Evolutionary conservation across 2,797 vertebrate genomes (phyloP).

Genomic region (Hyperoplus immaculatus): DNA sequence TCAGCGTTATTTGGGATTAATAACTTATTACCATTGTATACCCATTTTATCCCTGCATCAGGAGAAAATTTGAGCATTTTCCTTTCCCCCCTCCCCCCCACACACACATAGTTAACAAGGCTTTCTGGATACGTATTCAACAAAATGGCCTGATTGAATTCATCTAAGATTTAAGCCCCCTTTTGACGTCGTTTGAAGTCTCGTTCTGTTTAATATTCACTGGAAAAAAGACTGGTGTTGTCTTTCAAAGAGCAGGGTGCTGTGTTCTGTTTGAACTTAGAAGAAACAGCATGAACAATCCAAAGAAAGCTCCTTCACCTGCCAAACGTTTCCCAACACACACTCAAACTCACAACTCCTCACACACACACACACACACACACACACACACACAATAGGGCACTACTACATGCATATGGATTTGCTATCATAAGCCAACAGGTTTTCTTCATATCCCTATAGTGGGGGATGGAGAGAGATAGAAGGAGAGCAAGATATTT

Average conservation of each 20-base stretch:
- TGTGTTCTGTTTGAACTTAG: slow-evolving; percentile 69
- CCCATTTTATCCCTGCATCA: slow-evolving; percentile 57
- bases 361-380: slow-evolving; percentile 32
- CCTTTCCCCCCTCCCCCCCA: slow-evolving; percentile 35
- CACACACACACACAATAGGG: too few relatives aligned
- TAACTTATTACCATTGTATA: slow-evolving; percentile 72
- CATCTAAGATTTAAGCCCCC: slow-evolving; percentile 79
- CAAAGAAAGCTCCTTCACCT: slow-evolving; percentile 48
- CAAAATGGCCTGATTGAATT: slow-evolving; percentile 80
- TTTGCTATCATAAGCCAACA: slow-evolving; percentile 54
- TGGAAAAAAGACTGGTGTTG: slow-evolving; percentile 47
- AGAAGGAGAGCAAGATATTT: slow-evolving; percentile 48
- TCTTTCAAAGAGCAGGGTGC: slow-evolving; percentile 61
- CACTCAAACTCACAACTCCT: not conserved
- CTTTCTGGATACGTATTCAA: slow-evolving; percentile 74
- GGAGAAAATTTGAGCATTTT: slow-evolving; percentile 75
- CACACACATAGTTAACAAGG: slow-evolving; percentile 59
- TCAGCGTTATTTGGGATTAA: slow-evolving; percentile 67
- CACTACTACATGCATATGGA: slow-evolving; percentile 12
- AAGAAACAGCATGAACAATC: slow-evolving; percentile 59
- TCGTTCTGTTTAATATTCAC: slow-evolving; percentile 80
- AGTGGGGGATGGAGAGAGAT: slow-evolving; percentile 26
- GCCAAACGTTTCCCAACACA: slow-evolving; percentile 26
- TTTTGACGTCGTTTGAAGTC: slow-evolving; percentile 72
- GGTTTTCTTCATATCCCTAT: slow-evolving; percentile 47